phyloP scores from a whole-genome alignment of 2,113 vertebrate species.

The Oncorhynchus keta region DNA sequence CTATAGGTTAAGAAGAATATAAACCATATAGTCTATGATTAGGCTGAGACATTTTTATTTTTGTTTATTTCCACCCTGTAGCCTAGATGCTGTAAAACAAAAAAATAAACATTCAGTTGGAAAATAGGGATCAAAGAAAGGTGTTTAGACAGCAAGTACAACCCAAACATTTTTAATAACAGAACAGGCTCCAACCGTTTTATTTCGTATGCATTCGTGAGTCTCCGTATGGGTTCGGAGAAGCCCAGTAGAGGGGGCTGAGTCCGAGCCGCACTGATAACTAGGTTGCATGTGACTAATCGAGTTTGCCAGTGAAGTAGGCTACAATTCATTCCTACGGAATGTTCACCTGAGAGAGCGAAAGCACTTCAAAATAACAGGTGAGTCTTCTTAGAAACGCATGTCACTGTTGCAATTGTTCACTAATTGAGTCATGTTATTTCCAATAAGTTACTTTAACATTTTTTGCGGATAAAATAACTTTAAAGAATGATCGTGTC shows the following conservation, averaged over 20 bases:
- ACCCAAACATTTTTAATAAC: no score
- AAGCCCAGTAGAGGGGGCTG: constrained; percentile 18
- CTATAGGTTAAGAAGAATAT: no score
- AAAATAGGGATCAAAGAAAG: no score
- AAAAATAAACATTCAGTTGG: no score
- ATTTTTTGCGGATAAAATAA: not conserved
- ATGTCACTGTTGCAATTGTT: not conserved
- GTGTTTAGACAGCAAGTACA: no score
- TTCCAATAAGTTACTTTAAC: not conserved
- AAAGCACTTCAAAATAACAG: constrained; percentile 39
- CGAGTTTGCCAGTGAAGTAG: not conserved
- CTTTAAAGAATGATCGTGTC: not conserved
- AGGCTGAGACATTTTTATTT: no score
- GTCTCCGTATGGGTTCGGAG: constrained; percentile 14
- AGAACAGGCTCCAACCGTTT: no score
- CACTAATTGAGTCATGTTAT: not conserved
- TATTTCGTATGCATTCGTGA: constrained; percentile 25
- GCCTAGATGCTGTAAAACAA: no score
- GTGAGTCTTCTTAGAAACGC: constrained; percentile 47
- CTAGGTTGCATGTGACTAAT: constrained; percentile 15
- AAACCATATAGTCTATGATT: no score
- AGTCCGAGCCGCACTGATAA: constrained; percentile 28
- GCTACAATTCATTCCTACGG: constrained; percentile 40
- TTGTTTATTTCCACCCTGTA: no score
- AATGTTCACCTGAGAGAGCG: constrained; percentile 61